phyloP scores from a whole-genome alignment of 2,888 invertebrate species.

The Tiliacea citrago region DNA sequence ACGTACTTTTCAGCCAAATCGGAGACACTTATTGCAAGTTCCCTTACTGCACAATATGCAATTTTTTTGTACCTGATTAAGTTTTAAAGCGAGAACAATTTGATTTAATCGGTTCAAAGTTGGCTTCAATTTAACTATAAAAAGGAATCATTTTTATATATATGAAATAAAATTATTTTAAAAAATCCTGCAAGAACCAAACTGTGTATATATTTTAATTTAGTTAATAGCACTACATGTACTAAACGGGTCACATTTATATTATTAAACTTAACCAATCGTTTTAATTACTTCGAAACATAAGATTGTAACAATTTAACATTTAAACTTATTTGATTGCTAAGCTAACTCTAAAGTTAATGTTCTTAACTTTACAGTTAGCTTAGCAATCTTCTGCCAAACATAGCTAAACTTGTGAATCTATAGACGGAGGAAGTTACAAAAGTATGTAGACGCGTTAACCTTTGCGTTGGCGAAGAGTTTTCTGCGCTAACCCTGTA shows the following conservation, averaged over 20 bases:
- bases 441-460: constrained; percentile 44
- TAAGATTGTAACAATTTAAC: not conserved
- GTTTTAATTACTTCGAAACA: not conserved
- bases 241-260: not conserved
- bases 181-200: not conserved
- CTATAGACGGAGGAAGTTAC: constrained; percentile 31
- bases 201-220: not conserved
- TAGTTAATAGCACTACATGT: not conserved
- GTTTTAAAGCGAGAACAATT: constrained; percentile 9
- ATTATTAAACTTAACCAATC: not conserved
- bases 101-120: not conserved
- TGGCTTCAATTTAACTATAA: not conserved
- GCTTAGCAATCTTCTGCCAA: constrained; percentile 2
- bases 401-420: constrained; percentile 22
- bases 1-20: not conserved
- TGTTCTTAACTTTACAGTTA: constrained; percentile 31
- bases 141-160: not conserved
- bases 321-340: constrained; percentile 13
- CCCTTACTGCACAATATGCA: not conserved
- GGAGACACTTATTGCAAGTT: not conserved
- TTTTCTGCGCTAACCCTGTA: constrained; percentile 3
- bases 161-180: too few species aligned
- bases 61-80: not conserved
- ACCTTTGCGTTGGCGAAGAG: constrained; percentile 22
- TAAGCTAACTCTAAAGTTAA: too few species aligned